These are phyloP conservation scores for Leptogaster cylindrica DNA, from an alignment of 2,888 invertebrate species.

Conservation along the genomic window DNA sequence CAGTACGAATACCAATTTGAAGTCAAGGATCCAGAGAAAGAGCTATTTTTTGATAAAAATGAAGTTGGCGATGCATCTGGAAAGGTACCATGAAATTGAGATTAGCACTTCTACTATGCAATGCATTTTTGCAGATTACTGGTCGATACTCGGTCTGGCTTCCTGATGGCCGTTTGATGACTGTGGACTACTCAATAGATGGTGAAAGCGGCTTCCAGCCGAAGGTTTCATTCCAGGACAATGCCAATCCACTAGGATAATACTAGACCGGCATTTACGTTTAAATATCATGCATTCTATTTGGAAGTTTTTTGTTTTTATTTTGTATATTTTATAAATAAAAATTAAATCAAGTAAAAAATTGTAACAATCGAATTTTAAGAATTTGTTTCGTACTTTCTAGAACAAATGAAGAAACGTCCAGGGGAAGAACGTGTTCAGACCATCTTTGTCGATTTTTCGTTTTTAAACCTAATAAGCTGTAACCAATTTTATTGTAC, in stretches of 20 bases:
- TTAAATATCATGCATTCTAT: slow-evolving; percentile 12
- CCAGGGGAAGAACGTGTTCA: no score
- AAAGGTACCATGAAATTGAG: slow-evolving; percentile 58
- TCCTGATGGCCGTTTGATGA: slow-evolving; percentile 76
- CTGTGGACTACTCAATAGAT: slow-evolving; percentile 74
- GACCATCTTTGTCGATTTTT: no score
- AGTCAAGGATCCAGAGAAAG: slow-evolving; percentile 73
- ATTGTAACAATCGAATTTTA: not conserved
- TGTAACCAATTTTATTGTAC: no score
- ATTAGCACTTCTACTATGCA: not conserved
- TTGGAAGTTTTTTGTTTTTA: slow-evolving; percentile 18
- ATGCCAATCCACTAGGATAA: slow-evolving; percentile 36
- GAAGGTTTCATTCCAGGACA: slow-evolving; percentile 67
- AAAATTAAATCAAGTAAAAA: slow-evolving; percentile 16
- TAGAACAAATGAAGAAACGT: no score
- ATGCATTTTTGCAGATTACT: slow-evolving; percentile 58
- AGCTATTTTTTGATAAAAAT: slow-evolving; percentile 72
- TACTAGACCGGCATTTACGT: not conserved
- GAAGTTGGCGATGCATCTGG: slow-evolving; percentile 71
- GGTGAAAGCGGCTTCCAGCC: slow-evolving; percentile 76
- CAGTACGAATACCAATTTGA: slow-evolving; percentile 78
- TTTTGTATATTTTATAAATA: slow-evolving; percentile 37
- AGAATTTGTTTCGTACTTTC: not conserved
- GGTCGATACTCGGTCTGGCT: slow-evolving; percentile 73
- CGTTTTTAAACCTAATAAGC: no score